phyloP scores from a whole-genome alignment of 35 echinoderm and acorn worm species.

The Stichopus chloronotus region DNA sequence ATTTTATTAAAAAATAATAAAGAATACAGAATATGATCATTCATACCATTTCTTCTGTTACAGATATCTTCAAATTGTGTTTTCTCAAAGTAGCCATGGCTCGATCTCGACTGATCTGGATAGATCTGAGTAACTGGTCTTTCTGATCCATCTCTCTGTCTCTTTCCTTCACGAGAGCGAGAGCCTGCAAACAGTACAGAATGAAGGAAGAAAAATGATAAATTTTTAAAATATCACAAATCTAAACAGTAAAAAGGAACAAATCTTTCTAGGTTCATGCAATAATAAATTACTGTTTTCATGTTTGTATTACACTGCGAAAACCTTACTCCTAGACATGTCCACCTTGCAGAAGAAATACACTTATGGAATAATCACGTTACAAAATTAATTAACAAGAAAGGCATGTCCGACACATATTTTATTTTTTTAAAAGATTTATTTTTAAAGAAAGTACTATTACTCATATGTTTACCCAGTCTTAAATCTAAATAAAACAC shows the following conservation, averaged over 20 bases:
- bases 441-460: too few species aligned
- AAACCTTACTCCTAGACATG: not conserved
- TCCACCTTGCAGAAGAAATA: too few species aligned
- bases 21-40: not conserved
- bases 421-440: too few species aligned
- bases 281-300: not conserved
- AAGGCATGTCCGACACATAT: too few species aligned
- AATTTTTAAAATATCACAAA: not conserved
- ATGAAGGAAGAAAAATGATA: not conserved
- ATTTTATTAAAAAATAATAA: not conserved
- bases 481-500: too few species aligned
- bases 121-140: constrained; percentile 72
- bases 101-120: constrained; percentile 67
- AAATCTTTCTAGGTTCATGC: not conserved
- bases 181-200: constrained; percentile 41
- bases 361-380: too few species aligned
- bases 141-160: constrained; percentile 77
- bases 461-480: too few species aligned
- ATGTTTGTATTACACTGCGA: not conserved
- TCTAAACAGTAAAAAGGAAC: not conserved
- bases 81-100: constrained; percentile 80
- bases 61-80: constrained; percentile 70
- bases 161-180: constrained; percentile 78
- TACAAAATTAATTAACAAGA: too few species aligned
- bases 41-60: constrained; percentile 40